Evolutionary conservation across 2,113 vertebrate genomes (phyloP).

Genomic region (Crypturellus undulatus): DNA sequence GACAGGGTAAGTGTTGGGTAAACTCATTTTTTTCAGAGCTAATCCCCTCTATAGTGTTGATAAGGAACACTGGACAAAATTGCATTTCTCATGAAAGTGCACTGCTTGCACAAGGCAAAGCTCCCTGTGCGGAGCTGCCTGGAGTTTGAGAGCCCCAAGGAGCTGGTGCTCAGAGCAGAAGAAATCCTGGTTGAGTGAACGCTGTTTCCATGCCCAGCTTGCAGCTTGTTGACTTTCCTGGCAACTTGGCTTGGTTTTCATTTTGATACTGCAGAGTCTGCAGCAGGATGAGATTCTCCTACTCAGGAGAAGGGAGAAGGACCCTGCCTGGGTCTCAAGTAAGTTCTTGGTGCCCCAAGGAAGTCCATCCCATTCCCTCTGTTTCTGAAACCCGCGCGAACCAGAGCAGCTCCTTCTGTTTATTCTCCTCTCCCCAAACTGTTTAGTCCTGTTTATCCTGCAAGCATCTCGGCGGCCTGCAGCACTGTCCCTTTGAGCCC

Average conservation of each 20-base stretch:
- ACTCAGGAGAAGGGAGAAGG: too few relatives aligned
- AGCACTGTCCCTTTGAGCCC: not conserved
- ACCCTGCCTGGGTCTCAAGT: not conserved
- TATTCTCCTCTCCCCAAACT: not conserved
- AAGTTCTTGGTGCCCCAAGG: not conserved
- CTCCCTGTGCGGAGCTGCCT: not conserved
- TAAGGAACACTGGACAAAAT: not conserved
- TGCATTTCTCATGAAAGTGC: not conserved
- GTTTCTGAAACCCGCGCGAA: not conserved
- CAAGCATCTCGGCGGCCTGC: not conserved
- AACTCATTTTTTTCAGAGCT: not conserved
- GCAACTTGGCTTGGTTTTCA: not conserved
- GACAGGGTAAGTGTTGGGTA: rapidly evolving
- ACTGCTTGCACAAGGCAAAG: not conserved
- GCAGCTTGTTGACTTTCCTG: not conserved
- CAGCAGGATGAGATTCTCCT: not conserved
- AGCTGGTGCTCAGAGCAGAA: not conserved
- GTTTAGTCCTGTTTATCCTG: slow-evolving; percentile 16
- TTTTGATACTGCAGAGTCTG: not conserved
- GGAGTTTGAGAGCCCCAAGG: not conserved
- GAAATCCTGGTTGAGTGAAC: not conserved
- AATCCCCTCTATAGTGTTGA: not conserved
- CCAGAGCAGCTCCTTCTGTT: not conserved
- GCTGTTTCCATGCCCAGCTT: not conserved
- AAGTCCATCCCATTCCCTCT: not conserved